Evolutionary conservation across 2,888 invertebrate genomes (phyloP).

Genomic region (Agonopterix heracliana): DNA sequence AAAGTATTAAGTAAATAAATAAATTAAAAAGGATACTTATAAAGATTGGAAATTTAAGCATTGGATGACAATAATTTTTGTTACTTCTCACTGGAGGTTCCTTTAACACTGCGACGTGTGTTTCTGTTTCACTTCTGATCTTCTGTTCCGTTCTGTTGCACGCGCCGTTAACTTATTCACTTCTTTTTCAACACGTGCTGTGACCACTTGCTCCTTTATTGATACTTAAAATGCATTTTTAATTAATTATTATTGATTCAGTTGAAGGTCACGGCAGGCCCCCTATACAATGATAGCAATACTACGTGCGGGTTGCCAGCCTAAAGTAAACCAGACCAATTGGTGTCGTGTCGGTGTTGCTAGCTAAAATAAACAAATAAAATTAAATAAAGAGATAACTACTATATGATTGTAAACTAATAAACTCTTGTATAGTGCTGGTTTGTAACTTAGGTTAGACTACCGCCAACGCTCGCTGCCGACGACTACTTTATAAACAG

Average conservation of each 20-base stretch:
- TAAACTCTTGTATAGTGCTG: slow-evolving; percentile 45
- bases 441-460: slow-evolving; percentile 21
- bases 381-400: slow-evolving; percentile 26
- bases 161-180: too few relatives aligned
- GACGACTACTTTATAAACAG: neutral
- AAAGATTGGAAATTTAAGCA: slow-evolving; percentile 65
- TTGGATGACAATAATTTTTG: slow-evolving; percentile 75
- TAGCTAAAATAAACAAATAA: slow-evolving; percentile 36
- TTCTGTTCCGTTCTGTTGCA: too few relatives aligned
- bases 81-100: slow-evolving; percentile 49
- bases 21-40: slow-evolving; percentile 43
- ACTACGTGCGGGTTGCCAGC: slow-evolving; percentile 48
- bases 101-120: slow-evolving; percentile 31
- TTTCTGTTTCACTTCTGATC: slow-evolving; percentile 1
- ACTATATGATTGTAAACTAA: slow-evolving; percentile 37
- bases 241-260: neutral
- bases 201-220: too few relatives aligned
- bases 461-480: neutral
- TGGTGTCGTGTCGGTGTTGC: slow-evolving; percentile 66
- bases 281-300: slow-evolving; percentile 44
- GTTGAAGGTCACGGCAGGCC: neutral
- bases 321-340: slow-evolving; percentile 60
- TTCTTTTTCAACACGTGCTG: too few relatives aligned
- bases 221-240: too few relatives aligned
- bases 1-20: slow-evolving; percentile 58